Conservation (phyloP, 2,888 invertebrate species). For the Laothoe populi region DNA sequence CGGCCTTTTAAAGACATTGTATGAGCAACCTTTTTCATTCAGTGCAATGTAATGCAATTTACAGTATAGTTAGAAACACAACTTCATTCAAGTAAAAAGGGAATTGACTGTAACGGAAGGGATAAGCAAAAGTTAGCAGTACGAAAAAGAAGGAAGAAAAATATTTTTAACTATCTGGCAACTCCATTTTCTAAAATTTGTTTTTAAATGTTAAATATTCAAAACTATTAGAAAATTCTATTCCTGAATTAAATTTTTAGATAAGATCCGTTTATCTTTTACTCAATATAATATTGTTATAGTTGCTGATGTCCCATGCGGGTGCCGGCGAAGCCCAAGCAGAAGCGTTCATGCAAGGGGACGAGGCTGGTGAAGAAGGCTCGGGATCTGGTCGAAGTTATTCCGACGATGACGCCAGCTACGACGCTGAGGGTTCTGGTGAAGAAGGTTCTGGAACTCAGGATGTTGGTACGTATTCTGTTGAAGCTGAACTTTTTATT, state of each 20-base stretch:
- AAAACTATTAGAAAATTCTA: no score
- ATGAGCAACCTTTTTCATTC: conserved; percentile 7
- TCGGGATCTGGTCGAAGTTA: conserved; percentile 85
- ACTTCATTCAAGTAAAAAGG: neutral
- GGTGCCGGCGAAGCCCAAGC: conserved; percentile 60
- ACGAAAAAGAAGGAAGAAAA: no score
- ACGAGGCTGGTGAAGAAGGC: conserved; percentile 84
- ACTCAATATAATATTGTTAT: neutral
- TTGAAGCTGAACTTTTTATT: neutral
- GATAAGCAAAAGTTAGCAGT: no score
- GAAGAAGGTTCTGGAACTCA: conserved; percentile 75
- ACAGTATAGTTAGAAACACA: neutral
- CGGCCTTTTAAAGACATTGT: conserved; percentile 23
- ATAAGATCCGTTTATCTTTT: neutral
- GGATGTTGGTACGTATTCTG: conserved; percentile 56
- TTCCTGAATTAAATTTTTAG: no score
- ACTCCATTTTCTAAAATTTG: no score
- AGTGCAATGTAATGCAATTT: neutral
- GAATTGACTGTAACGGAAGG: no score
- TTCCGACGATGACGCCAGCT: conserved; percentile 77
- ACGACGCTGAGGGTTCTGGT: conserved; percentile 77
- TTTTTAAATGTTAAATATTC: no score
- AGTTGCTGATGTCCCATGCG: conserved; percentile 72
- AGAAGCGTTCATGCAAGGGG: conserved; percentile 85
- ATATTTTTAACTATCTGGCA: no score